These are phyloP conservation scores for Ianthella basta DNA, from an alignment of 37 sponge, comb jelly and placozoan genomes.

Conservation along the genomic window DNA sequence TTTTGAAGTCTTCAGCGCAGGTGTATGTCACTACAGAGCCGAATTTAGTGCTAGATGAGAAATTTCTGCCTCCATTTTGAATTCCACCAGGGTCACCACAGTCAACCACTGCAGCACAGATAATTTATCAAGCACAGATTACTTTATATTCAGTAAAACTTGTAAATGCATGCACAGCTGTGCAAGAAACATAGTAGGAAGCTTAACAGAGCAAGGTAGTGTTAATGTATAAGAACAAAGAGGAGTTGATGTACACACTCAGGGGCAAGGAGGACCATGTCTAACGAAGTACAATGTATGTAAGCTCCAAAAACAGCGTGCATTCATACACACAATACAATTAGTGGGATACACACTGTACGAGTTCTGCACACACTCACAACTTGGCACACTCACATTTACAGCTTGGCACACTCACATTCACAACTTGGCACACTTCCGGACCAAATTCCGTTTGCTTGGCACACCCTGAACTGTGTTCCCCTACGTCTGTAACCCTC, in stretches of 20 bases:
- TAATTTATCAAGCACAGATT: neutral
- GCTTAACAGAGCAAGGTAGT: no score
- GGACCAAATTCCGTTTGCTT: constrained; percentile 44
- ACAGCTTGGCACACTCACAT: constrained; percentile 11
- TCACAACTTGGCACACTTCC: constrained; percentile 53
- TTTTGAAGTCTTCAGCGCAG: neutral
- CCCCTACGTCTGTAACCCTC: constrained; percentile 38
- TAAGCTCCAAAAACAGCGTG: no score
- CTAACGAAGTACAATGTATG: no score
- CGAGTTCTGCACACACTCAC: no score
- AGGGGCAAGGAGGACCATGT: no score
- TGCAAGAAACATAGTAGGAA: no score
- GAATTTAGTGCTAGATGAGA: constrained; percentile 14
- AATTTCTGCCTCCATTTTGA: constrained; percentile 24
- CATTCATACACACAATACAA: no score
- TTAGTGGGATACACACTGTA: no score
- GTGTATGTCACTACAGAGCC: constrained; percentile 14
- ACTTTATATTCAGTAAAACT: neutral
- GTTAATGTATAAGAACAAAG: no score
- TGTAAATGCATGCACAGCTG: no score
- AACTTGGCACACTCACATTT: neutral
- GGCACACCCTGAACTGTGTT: constrained; percentile 36
- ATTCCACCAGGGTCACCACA: constrained; percentile 63
- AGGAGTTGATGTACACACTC: no score
- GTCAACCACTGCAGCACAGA: constrained; percentile 5